Evolutionary conservation across 2,797 vertebrate species (phyloP).

Genomic region (Netta rufina): DNA sequence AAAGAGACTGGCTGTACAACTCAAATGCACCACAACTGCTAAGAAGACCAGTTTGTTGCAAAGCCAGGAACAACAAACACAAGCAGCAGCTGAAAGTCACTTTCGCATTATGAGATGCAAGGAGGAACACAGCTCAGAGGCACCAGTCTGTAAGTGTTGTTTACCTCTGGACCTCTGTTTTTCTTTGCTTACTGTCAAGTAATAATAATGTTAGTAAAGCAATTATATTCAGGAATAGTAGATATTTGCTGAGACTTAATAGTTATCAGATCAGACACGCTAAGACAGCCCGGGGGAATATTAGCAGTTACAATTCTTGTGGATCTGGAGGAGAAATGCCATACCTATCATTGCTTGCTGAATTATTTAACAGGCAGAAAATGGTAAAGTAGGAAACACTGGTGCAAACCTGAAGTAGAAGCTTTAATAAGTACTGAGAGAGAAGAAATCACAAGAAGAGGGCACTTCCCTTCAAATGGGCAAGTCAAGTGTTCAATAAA

Average conservation of each 20-base stretch:
- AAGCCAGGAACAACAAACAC: background rate
- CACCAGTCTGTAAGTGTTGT: background rate
- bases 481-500: background rate
- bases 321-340: background rate
- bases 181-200: background rate
- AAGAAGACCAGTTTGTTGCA: background rate
- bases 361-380: background rate
- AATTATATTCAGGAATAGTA: slow-evolving; percentile 3
- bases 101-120: background rate
- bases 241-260: slow-evolving; percentile 4
- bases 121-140: background rate
- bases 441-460: background rate
- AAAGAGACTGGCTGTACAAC: background rate
- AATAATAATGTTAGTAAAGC: background rate
- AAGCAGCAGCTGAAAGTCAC: background rate
- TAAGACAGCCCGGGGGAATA: background rate
- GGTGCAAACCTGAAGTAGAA: background rate
- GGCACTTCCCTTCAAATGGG: background rate
- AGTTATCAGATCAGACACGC: background rate
- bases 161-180: slow-evolving; percentile 29
- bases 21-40: background rate
- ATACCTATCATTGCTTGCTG: background rate
- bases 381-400: background rate
- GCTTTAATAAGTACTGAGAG: background rate
- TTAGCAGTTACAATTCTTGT: background rate